A percentile compares a stretch with the other conserved stretches of the same genome.
Evolutionary conservation across 2,113 vertebrate genomes (phyloP).

Genomic region (Planiliza haematocheilus): DNA sequence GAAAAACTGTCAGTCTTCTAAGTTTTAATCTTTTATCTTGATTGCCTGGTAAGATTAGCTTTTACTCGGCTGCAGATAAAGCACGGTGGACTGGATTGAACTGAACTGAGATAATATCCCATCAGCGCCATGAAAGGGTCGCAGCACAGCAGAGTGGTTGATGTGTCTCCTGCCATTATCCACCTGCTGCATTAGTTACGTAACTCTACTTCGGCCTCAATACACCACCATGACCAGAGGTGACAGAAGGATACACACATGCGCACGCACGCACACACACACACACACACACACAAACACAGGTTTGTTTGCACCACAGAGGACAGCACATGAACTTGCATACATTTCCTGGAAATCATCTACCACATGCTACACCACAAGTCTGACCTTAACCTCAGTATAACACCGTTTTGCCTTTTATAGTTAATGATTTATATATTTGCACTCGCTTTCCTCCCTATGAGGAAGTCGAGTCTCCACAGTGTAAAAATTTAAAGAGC

Average conservation of each 20-base stretch:
- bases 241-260: slow-evolving; percentile 24
- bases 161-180: slow-evolving; percentile 37
- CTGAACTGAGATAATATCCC: slow-evolving; percentile 52
- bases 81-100: slow-evolving; percentile 33
- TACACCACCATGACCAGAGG: slow-evolving; percentile 18
- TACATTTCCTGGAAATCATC: too few species aligned
- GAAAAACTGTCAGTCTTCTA: slow-evolving; percentile 25
- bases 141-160: neutral
- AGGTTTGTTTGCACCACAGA: neutral
- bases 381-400: neutral
- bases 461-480: neutral
- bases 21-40: slow-evolving; percentile 43
- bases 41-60: slow-evolving; percentile 46
- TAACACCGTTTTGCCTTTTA: too few species aligned
- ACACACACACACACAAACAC: slow-evolving; percentile 8
- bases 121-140: slow-evolving; percentile 38
- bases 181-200: slow-evolving; percentile 40
- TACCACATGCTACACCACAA: neutral
- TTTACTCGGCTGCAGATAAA: slow-evolving; percentile 9
- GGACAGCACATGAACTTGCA: slow-evolving; percentile 6
- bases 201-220: slow-evolving; percentile 19
- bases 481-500: neutral
- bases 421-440: too few species aligned
- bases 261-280: slow-evolving; percentile 28
- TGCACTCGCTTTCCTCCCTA: neutral